phyloP scores from a whole-genome alignment of 2,797 vertebrate species.

The Gymnothorax javanicus region DNA sequence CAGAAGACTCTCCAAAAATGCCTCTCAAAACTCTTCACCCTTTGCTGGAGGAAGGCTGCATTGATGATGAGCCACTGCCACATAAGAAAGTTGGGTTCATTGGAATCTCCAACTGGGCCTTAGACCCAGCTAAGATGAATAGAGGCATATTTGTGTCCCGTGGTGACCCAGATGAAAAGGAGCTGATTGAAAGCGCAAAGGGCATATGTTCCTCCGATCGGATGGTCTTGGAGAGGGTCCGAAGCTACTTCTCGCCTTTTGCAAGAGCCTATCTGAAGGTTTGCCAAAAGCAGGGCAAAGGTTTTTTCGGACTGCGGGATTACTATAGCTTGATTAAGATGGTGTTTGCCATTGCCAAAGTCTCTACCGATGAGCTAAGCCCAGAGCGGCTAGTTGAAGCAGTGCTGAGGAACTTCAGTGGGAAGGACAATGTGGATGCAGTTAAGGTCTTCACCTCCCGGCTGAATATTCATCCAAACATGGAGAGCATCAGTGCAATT shows the following conservation, averaged over 20 bases:
- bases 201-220: conserved; percentile 87
- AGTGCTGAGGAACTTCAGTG: conserved; percentile 92
- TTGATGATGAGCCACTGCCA: conserved; percentile 86
- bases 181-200: conserved; percentile 85
- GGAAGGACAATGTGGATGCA: conserved; percentile 78
- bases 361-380: conserved; percentile 65
- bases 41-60: conserved; percentile 92
- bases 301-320: conserved; percentile 94
- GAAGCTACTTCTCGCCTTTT: conserved; percentile 80
- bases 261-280: conserved; percentile 81
- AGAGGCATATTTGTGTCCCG: conserved; percentile 94
- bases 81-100: conserved; percentile 96
- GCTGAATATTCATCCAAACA: conserved; percentile 54
- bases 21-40: conserved; percentile 95
- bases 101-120: conserved; percentile 97
- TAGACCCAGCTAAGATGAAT: conserved; percentile 99
- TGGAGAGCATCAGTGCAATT: conserved; percentile 73
- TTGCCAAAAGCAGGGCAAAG: conserved; percentile 78
- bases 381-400: conserved; percentile 72
- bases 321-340: conserved; percentile 98
- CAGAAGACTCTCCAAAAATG: conserved; percentile 96
- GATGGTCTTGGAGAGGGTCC: conserved; percentile 76
- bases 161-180: conserved; percentile 79
- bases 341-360: conserved; percentile 81
- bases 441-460: conserved; percentile 76